Evolutionary conservation across 2,888 invertebrate species (phyloP), one percentile per base, ranked within the genome.

Genomic region (Polymixis lichenea): DNA sequence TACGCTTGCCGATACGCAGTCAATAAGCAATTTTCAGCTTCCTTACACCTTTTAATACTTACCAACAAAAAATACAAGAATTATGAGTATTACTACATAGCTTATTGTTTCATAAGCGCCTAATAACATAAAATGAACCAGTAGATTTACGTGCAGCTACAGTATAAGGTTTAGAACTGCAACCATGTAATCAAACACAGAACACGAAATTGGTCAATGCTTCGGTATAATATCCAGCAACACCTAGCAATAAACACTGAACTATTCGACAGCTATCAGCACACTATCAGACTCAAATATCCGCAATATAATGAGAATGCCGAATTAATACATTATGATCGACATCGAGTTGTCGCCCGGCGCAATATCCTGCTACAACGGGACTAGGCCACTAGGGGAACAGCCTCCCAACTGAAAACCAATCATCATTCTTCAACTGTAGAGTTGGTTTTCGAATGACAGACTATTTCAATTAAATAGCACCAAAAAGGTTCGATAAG

Each of bases 281-380:
- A 75, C 71, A 83, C 85, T 84, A 85, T 87, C 84, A 83, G 77
- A 73, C 75, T 69, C 82, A 82, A 89, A 90, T 89, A 90, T 90
- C 90, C 89, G 90, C 83, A 32, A 51, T 49, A 66, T 82, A 85
- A 90, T 86, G 91, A 89, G 89, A 88, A 87, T 80, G 78, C 72
- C 65, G 81, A 77, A 84, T 80, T 88, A 88, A 89, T 81, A 84
- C 86, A 79, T 78, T 85, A 84, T 88, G 72, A 78, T 84, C 80
- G 75, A 49, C 78, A 68, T 79, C 64, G 76, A 66, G 68, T 68
- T 86, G 84, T 65, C 74, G 61, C 78, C 73, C 22, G 72, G 72
- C 71, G 90, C 85, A 92, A 91, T 92, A 91, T 92, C 92, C 91
- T 85, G 74, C 75, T 81, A 79, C 85, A 46, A 66, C 51, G 77